Base-by-base conservation (phyloP, 2,888 invertebrate genomes). In the Coelopa pilipes region DNA sequence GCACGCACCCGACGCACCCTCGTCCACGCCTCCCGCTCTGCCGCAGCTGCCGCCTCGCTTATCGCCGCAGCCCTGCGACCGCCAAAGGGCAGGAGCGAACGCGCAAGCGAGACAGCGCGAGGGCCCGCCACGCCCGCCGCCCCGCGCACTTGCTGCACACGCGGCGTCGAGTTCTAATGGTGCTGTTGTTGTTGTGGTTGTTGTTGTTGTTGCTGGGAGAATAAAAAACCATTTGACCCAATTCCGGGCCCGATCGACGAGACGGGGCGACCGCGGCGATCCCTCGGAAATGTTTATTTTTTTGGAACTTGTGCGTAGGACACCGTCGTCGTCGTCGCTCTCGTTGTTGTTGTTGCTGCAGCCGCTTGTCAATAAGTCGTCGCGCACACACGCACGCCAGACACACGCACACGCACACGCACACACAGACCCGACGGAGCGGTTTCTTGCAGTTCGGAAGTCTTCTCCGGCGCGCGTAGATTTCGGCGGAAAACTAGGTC, bases 1-100 rank as follows among this genome's bases (percentile, higher is more conserved):
- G 13, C 50, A 34, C 34, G 7, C 34, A 34, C 62, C 13, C 34
- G 5, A 12, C 0, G 1, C 45, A 1, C 46, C 15, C 46, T 45
- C 46, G 24, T 17, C 53, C 53, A n/a, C n/a, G 15, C 17, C 24
- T 53, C 15, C 24, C 34, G 53, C n/a, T 5, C 34, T 3, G 10
- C 10, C 53, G 53, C 53, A 53, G 60, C 60, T 62, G 24, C 60
- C 11, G 60, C 24, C 12, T 50, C 21, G 12, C 67, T 67, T 67
- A 67, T 67, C 67, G 12, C 4, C n/a, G 53, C 67, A 67, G 67
- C 67, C 67, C 67, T 67, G 50, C 67, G n/a, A 53, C 53, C 46
- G 53, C 7, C 24, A 67, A 21, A 67, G 53, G 53, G 13, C 24
- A 24, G 12, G 24, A 21, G 53, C 13, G 53, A 67, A 24, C 11